Evolutionary conservation across 2,113 vertebrate species (phyloP), one percentile per base, ranked within the genome.

Genomic region (Dipodomys merriami): DNA sequence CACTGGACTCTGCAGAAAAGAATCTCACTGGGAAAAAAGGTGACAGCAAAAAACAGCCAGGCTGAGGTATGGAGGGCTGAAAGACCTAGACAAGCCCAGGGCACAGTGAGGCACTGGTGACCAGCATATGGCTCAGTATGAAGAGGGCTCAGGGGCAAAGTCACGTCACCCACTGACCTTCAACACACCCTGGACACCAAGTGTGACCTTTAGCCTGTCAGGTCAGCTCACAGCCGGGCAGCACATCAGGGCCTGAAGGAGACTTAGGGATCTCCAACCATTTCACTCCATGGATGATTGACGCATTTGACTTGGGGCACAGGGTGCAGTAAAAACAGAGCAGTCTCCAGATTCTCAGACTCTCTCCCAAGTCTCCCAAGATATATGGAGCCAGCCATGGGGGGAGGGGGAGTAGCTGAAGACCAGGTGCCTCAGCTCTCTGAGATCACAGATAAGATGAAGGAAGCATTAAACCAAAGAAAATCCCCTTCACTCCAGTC

Each of bases 171-270:
- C n/a, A 7, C 18, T 30, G n/a, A 57, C 64, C 5, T 64, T 18
- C 5, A 22, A 23, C 39, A 72, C n/a, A 33, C 9, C 1, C 4
- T 1, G 0, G 2, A 19, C 46, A 8, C 4, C 62, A 15, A 25
- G 22, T 18, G 23, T 22, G 62, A 35, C 15, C 30, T 16, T 71
- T 20, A n/a, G 25, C 25, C 60, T 30, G 33, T 27, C n/a, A 18
- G 0, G 5, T 29, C 8, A 65, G 12, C 83, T 92, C 39, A 35
- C 67, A 7, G 33, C 25, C 62, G 25, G 15, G 7, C 3, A 30
- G 60, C 68, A 23, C 3, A 33, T 30, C 12, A 35, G 57, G 71
- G 23, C 73, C 44, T 19, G 69, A 57, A 29, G 11, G 35, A 23
- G 3, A 33, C 16, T 11, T 13, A 7, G 27, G 7, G 22, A 29